A percentile compares a stretch with the other conserved stretches of the same genome.
Conservation (phyloP, 92 coral and sea anemone species). For the Palythoa caribaeorum region DNA sequence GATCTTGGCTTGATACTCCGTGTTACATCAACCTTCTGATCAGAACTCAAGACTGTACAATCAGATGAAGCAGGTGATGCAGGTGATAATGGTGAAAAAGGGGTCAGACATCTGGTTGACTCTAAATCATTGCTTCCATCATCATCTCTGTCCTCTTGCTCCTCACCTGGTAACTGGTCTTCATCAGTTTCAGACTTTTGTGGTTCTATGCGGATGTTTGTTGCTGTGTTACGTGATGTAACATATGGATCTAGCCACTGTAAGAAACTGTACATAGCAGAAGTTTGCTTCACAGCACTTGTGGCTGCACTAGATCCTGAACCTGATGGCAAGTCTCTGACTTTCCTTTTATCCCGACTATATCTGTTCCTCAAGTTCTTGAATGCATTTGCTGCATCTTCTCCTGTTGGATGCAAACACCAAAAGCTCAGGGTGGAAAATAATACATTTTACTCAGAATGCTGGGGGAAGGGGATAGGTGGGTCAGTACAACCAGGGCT, state of each 20-base stretch:
- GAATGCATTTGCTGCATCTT: conserved; percentile 41
- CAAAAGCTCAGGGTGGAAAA: conserved; percentile 45
- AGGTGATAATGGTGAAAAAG: conserved; percentile 47
- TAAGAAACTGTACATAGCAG: conserved; percentile 40
- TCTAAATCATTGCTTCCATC: conserved; percentile 40
- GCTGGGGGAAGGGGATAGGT: conserved; percentile 33
- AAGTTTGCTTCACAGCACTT: conserved; percentile 44
- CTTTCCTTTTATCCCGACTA: conserved; percentile 46
- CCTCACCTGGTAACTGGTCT: conserved; percentile 40
- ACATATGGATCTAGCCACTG: conserved; percentile 47
- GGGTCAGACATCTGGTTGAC: conserved; percentile 43
- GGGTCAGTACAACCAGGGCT: conserved; percentile 42
- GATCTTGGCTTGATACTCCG: conserved; percentile 51
- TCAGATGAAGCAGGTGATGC: conserved; percentile 38
- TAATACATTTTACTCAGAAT: conserved; percentile 36
- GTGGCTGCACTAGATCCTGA: conserved; percentile 40
- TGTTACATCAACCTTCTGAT: conserved; percentile 45
- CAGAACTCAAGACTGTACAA: conserved; percentile 43
- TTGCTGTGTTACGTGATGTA: conserved; percentile 43
- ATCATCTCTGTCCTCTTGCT: conserved; percentile 44
- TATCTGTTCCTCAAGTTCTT: conserved; percentile 44
- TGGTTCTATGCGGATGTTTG: conserved; percentile 40
- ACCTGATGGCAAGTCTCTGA: conserved; percentile 45
- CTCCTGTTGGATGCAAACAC: conserved; percentile 50
- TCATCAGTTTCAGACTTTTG: conserved; percentile 44